Evolutionary conservation across 2,888 invertebrate species (phyloP), one percentile per base, ranked within the genome.

Genomic region (Zele albiditarsus): DNA sequence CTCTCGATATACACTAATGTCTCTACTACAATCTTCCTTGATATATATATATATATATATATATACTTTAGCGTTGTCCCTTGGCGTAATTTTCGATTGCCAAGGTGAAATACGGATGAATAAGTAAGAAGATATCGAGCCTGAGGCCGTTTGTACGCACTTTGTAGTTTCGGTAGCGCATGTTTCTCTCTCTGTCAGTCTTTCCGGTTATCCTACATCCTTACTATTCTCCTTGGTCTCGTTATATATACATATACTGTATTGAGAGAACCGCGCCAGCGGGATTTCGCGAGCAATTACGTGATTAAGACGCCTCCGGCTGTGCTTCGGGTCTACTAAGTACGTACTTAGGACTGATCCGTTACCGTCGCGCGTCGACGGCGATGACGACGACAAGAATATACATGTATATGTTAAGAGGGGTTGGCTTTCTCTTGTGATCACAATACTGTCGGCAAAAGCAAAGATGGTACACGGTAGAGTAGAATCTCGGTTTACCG

Each of bases 271-370:
- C 71, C 74, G 12, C 38, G 63, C 71, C 81, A 76, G 76, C 80
- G 80, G 87, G 86, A 87, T 87, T 87, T 86, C 84, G 84, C 87
- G 84, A 87, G 86, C 89, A 89, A 89, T 89, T 89, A 89, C 88
- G 79, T 80, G 80, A 80, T 80, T 80, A 80, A 80, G 80, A 71
- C 85, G 87, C 88, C 86, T 84, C 83, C 79, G 86, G 88, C 85
- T 81, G 78, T 79, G 83, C 83, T 83, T 79, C 82, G 85, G 84
- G 83, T 85, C 82, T 78, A 73, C 85, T 86, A 87, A 87, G 87
- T 86, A 87, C 87, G 85, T 87, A 87, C 87, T 88, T 87, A 88
- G 86, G 84, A 82, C 87, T 86, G 86, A 86, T 86, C 83, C 83
- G 82, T 84, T 85, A 86, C 85, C 71, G 72, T 57, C 58, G 77